These are phyloP conservation scores for Papilio glaucus DNA, from an alignment of 1,140 invertebrate genomes.

Conservation along the genomic window DNA sequence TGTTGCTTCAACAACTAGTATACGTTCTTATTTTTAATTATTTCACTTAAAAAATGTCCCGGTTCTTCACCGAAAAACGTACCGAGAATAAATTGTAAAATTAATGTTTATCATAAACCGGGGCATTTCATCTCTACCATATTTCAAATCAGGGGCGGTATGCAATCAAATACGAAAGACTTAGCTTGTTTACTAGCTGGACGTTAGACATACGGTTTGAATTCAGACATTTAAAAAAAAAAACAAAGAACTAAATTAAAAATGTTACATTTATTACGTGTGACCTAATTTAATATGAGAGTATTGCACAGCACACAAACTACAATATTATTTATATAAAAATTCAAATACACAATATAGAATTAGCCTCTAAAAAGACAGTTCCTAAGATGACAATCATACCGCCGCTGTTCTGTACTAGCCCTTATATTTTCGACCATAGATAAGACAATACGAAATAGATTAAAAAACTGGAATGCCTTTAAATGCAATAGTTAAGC, in stretches of 20 bases:
- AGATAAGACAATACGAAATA: slow-evolving; percentile 83
- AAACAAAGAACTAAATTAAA: no score
- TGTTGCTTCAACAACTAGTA: slow-evolving; percentile 63
- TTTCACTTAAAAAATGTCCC: neutral
- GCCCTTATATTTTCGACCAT: slow-evolving; percentile 74
- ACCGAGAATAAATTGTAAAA: neutral
- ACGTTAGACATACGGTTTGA: no score
- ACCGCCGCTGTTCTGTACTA: slow-evolving; percentile 24
- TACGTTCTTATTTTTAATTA: neutral
- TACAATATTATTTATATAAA: neutral
- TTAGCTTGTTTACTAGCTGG: neutral
- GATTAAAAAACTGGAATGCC: slow-evolving; percentile 75
- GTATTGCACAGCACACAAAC: neutral
- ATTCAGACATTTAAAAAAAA: no score
- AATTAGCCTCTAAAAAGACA: slow-evolving; percentile 26
- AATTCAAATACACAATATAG: slow-evolving; percentile 33
- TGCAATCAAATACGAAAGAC: neutral
- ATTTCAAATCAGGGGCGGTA: slow-evolving; percentile 12
- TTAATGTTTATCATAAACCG: neutral
- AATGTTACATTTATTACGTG: no score
- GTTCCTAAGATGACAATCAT: slow-evolving; percentile 34
- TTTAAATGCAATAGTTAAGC: slow-evolving; percentile 77
- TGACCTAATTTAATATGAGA: no score
- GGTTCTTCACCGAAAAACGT: neutral
- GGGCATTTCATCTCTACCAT: neutral